Conservation (phyloP, 2,888 invertebrate species). For the Cactoblastis cactorum region DNA sequence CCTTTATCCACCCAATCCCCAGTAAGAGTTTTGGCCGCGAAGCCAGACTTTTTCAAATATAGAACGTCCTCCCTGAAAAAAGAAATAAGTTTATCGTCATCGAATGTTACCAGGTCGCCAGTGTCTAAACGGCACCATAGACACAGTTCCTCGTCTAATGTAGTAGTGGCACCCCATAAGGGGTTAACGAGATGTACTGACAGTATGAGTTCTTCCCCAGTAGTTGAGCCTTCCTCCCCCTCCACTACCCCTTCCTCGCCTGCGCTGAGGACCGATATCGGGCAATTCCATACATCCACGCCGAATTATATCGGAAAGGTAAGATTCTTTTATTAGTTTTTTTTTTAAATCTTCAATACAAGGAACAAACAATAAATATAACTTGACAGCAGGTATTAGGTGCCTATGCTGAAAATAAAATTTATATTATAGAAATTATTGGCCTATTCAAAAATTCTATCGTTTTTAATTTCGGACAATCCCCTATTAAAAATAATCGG, state of each 20-base stretch:
- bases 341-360: too few relatives aligned
- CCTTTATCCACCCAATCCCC: conserved; percentile 1
- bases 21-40: neutral
- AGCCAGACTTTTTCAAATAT: conserved; percentile 1
- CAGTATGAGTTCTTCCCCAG: conserved; percentile 73
- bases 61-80: conserved; percentile 7
- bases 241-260: conserved; percentile 67
- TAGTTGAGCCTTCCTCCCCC: conserved; percentile 68
- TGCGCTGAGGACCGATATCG: conserved; percentile 48
- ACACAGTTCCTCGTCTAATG: conserved; percentile 5
- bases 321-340: conserved; percentile 24
- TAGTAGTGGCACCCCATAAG: conserved; percentile 4
- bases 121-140: conserved; percentile 1
- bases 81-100: conserved; percentile 4
- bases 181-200: conserved; percentile 14
- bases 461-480: too few relatives aligned
- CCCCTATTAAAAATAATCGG: too few relatives aligned
- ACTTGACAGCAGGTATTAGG: too few relatives aligned
- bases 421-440: too few relatives aligned
- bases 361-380: too few relatives aligned
- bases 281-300: conserved; percentile 62
- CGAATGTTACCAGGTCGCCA: conserved; percentile 8
- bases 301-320: conserved; percentile 61
- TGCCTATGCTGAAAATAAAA: too few relatives aligned
- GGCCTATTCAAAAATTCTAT: too few relatives aligned